phyloP scores from a whole-genome alignment of 2,888 invertebrate genomes.

The Rhamnusium bicolor region DNA sequence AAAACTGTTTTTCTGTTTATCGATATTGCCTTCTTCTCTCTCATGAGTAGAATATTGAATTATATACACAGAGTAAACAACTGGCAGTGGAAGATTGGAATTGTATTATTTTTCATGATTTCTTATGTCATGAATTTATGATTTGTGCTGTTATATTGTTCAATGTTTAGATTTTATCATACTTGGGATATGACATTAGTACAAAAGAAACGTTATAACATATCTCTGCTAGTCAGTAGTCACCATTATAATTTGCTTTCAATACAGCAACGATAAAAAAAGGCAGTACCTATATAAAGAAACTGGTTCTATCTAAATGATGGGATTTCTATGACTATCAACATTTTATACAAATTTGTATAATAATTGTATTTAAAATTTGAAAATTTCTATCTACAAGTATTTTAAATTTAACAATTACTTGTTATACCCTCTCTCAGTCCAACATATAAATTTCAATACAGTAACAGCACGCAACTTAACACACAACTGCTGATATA shows the following conservation, averaged over 20 bases:
- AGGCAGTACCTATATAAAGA: neutral
- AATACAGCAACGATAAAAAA: neutral
- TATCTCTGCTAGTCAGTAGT: too few relatives aligned
- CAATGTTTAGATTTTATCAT: too few relatives aligned
- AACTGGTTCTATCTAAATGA: neutral
- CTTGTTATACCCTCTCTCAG: neutral
- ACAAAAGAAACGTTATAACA: too few relatives aligned
- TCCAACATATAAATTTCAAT: conserved; percentile 62
- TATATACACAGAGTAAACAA: too few relatives aligned
- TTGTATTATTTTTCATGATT: too few relatives aligned
- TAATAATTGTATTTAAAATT: conserved; percentile 14
- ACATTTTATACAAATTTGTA: conserved; percentile 17
- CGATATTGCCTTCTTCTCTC: too few relatives aligned
- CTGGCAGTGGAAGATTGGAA: too few relatives aligned
- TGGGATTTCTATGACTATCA: conserved; percentile 1
- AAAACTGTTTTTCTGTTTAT: neutral
- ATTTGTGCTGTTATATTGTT: too few relatives aligned
- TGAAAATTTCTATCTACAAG: conserved; percentile 13
- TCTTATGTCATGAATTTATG: too few relatives aligned
- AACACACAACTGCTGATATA: conserved; percentile 84
- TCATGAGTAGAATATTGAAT: too few relatives aligned
- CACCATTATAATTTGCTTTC: neutral
- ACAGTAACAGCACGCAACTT: conserved; percentile 67
- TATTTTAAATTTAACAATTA: conserved; percentile 1
- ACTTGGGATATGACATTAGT: too few relatives aligned